Base-by-base conservation (phyloP, 2,888 invertebrate species). In the Dolichomitus sp. region DNA sequence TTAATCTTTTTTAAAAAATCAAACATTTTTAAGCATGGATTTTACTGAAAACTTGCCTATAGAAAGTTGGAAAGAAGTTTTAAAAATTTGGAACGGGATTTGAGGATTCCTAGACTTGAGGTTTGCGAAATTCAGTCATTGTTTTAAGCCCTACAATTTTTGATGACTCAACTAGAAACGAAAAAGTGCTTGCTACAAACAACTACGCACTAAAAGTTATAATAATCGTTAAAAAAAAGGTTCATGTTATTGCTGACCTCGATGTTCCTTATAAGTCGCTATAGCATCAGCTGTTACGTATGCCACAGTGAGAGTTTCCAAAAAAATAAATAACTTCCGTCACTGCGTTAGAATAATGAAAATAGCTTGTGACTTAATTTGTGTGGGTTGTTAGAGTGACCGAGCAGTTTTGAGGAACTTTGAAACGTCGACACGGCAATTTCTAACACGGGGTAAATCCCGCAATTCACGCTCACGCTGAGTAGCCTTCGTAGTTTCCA, bases 401-500 rank as follows among this genome's bases (percentile, higher is more conserved):
- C 11, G 17, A 50, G 14, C n/a, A 68, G 48, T 76, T 76, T 76
- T 48, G 45, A 57, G 42, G 75, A 75, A 75, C 45, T 57, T 19
- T 30, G 7, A 68, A 76, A 42, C 59, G 42, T 37, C 45, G 48
- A 68, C 19, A 30, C 54, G 48, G 48, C 63, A 23, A 17, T 30
- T 52, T 75, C 54, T 12, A n/a, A 14, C 37, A 9, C 59, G 37
- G 68, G 68, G 68, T 61, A 76, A 76, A 68, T 42, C 68, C 76
- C 76, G 45, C 59, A 68, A 48, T 68, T 50, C 23, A 76, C 59
- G 59, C 23, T 45, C 48, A 33, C 40, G 27, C 30, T 33, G 40
- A 11, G 17, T 23, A 40, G 40, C 17, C 42, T 12, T 12, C 9
- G 37, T 37, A 23, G 2, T 27, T 23, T 57, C 11, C 57, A 57